These are phyloP conservation scores for Otis tarda DNA, from an alignment of 2,113 vertebrate genomes.

Conservation along the genomic window DNA sequence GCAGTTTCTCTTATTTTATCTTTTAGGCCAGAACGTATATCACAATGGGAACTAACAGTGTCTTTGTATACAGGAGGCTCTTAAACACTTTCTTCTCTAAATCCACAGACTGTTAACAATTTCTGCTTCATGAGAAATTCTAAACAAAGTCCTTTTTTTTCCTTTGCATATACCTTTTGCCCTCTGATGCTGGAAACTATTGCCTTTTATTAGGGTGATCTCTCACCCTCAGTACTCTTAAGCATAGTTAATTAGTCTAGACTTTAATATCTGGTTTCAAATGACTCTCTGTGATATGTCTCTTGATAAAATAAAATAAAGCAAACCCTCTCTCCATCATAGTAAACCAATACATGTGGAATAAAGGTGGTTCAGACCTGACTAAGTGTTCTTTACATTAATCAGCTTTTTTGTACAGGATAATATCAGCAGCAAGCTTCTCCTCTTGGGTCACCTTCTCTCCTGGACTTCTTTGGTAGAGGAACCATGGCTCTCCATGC, in stretches of 20 bases:
- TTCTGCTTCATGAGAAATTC: background rate
- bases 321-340: background rate
- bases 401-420: background rate
- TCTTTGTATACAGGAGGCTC: background rate
- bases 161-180: background rate
- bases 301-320: background rate
- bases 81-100: background rate
- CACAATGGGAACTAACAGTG: background rate
- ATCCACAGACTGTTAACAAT: background rate
- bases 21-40: background rate
- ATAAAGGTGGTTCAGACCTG: background rate
- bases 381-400: background rate
- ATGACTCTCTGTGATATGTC: rapidly evolving
- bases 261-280: background rate
- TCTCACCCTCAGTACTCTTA: background rate
- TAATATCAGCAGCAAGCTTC: background rate
- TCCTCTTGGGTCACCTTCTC: background rate
- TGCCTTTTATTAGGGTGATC: background rate
- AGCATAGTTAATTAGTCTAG: background rate
- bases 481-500: background rate
- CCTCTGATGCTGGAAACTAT: background rate
- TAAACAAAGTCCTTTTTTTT: background rate
- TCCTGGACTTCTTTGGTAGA: background rate
- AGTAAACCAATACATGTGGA: background rate
- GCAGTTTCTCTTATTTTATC: background rate